These are phyloP conservation scores for Ctenomys sociabilis DNA, from an alignment of 2,113 vertebrate genomes.

Conservation along the genomic window DNA sequence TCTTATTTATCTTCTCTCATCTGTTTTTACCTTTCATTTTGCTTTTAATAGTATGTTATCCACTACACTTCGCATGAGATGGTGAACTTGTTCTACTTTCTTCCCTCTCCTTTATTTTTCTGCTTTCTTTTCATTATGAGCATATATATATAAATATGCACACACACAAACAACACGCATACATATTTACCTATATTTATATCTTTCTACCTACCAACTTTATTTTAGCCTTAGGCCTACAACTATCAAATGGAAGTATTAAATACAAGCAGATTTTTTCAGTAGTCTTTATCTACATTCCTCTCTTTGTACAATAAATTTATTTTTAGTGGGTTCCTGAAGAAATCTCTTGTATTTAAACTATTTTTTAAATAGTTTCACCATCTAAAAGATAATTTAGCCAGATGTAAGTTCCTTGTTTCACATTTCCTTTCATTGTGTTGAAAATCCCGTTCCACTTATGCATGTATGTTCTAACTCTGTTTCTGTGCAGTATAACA, in stretches of 20 bases:
- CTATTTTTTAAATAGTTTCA: neutral
- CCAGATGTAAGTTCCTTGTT: no score
- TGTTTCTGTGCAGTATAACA: neutral
- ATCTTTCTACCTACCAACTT: neutral
- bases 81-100: neutral
- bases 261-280: neutral
- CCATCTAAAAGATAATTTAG: neutral
- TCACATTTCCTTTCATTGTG: neutral
- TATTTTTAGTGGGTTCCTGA: neutral
- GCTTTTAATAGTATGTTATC: neutral
- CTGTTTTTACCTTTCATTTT: neutral
- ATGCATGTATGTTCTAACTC: neutral
- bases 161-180: neutral
- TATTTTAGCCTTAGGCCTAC: neutral
- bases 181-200: neutral
- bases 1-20: neutral
- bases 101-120: neutral
- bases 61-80: neutral
- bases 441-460: neutral
- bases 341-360: neutral
- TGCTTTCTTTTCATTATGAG: neutral
- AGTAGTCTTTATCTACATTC: neutral
- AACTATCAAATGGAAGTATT: neutral
- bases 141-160: neutral
- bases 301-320: neutral